phyloP scores from a whole-genome alignment of 2,888 invertebrate genomes.

The Axea sp. region DNA sequence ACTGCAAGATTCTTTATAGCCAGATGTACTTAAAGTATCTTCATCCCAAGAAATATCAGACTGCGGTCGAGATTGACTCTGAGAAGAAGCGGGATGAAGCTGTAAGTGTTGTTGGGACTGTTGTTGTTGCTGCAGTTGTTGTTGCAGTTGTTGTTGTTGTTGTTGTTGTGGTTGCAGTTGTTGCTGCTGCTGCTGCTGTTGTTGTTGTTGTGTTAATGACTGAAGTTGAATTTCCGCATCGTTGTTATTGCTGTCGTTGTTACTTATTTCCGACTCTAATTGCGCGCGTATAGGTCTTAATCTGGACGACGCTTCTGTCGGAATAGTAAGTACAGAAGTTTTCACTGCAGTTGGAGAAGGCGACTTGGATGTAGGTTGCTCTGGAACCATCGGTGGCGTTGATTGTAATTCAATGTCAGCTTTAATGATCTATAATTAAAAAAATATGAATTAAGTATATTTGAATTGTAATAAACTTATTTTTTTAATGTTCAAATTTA shows the following conservation, averaged over 20 bases:
- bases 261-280: slow-evolving; percentile 67
- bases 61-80: slow-evolving; percentile 72
- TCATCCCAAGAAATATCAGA: slow-evolving; percentile 90
- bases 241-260: slow-evolving; percentile 62
- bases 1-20: slow-evolving; percentile 87
- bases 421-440: slow-evolving; percentile 40
- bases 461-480: too few species aligned
- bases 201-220: slow-evolving; percentile 25
- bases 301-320: slow-evolving; percentile 71
- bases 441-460: too few species aligned
- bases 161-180: slow-evolving; percentile 44
- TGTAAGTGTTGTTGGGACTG: slow-evolving; percentile 53
- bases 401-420: slow-evolving; percentile 66
- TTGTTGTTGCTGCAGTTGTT: slow-evolving; percentile 35
- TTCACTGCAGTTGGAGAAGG: slow-evolving; percentile 65
- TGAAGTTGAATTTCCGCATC: slow-evolving; percentile 28
- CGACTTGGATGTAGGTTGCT: slow-evolving; percentile 60
- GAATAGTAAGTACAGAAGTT: slow-evolving; percentile 66
- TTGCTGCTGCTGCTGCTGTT: slow-evolving; percentile 42
- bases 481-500: too few species aligned
- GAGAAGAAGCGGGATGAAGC: slow-evolving; percentile 70
- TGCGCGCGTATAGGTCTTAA: slow-evolving; percentile 67
- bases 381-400: slow-evolving; percentile 56
- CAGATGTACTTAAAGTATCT: slow-evolving; percentile 90
- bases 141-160: slow-evolving; percentile 61